phyloP scores from a whole-genome alignment of 2,797 vertebrate species.

The Gambusia yucatana region DNA sequence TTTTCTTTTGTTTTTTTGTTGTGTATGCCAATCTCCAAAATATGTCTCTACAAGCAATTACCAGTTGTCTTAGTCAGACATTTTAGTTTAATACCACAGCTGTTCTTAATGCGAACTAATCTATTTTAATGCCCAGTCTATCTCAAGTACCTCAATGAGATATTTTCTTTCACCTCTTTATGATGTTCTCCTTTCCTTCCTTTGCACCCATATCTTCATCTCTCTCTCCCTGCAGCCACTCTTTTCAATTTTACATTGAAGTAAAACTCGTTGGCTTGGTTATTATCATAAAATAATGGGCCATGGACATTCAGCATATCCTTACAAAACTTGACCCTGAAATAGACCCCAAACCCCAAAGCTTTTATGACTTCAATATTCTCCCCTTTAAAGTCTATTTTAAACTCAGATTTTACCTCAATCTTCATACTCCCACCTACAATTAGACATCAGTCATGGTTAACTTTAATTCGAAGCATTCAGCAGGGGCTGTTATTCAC shows the following conservation, averaged over 20 bases:
- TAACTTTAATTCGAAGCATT: constrained; percentile 47
- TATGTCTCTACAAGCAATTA: constrained; percentile 64
- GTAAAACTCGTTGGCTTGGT: constrained; percentile 63
- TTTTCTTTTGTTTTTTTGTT: neutral
- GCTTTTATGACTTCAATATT: neutral
- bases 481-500: constrained; percentile 52
- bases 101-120: constrained; percentile 52
- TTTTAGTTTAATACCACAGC: constrained; percentile 66
- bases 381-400: constrained; percentile 17
- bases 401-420: constrained; percentile 32
- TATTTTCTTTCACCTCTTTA: neutral
- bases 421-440: constrained; percentile 17
- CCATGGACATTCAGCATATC: constrained; percentile 60
- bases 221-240: constrained; percentile 4
- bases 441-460: constrained; percentile 47
- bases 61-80: constrained; percentile 52
- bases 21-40: constrained; percentile 22
- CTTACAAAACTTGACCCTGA: constrained; percentile 48
- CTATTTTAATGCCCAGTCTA: constrained; percentile 52
- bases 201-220: constrained; percentile 23
- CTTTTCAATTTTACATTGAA: constrained; percentile 57
- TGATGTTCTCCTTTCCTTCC: constrained; percentile 24
- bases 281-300: constrained; percentile 85
- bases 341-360: constrained; percentile 3
- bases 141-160: constrained; percentile 54